Evolutionary conservation across 2,113 vertebrate genomes (phyloP).

Genomic region (Callocephalon fimbriatum): DNA sequence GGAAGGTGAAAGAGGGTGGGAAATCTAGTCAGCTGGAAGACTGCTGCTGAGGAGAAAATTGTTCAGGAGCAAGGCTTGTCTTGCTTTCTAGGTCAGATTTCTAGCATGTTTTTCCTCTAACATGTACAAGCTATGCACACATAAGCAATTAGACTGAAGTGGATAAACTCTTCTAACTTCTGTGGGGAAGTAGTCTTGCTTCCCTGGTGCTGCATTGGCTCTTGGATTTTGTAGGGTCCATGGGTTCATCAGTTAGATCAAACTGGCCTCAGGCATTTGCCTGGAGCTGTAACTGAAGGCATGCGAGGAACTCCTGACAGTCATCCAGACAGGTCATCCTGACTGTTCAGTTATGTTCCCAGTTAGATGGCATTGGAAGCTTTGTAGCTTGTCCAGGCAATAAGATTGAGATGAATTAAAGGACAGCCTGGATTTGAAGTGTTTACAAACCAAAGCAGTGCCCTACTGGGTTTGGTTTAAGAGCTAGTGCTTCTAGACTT

Average conservation of each 20-base stretch:
- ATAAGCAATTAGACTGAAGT: not conserved
- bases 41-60: not conserved
- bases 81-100: not conserved
- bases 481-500: not conserved
- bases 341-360: not conserved
- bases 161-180: not conserved
- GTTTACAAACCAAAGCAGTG: not conserved
- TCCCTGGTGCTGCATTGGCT: not conserved
- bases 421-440: not conserved
- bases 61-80: not conserved
- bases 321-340: not conserved
- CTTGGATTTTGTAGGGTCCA: not conserved
- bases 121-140: rapidly evolving
- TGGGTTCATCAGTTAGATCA: not conserved
- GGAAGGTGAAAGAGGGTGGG: not conserved
- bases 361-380: not conserved
- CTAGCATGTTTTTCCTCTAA: not conserved
- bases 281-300: not conserved
- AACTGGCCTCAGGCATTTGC: not conserved
- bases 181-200: not conserved
- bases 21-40: not conserved
- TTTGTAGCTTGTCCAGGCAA: too few relatives aligned
- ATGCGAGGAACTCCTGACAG: rapidly evolving
- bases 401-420: not conserved
- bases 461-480: not conserved